phyloP scores from a whole-genome alignment of 1,140 invertebrate genomes.

The Temnothorax nylanderi region DNA sequence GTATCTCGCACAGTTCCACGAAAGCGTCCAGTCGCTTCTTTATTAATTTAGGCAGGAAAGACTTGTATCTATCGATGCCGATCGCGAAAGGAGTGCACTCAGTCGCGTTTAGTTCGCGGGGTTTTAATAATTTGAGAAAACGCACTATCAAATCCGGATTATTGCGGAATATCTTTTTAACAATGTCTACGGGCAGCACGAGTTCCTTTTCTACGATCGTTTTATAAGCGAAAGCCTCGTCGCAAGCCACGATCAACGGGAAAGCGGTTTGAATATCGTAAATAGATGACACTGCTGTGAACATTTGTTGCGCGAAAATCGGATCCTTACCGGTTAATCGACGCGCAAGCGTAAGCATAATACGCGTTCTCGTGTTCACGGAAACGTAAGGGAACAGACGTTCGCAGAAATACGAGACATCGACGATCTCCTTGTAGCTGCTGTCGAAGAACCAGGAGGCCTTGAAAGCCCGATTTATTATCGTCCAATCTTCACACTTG shows the following conservation, averaged over 20 bases:
- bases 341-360: constrained; percentile 73
- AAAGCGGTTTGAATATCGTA: constrained; percentile 66
- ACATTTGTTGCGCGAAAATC: constrained; percentile 72
- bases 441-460: constrained; percentile 75
- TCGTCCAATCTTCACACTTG: constrained; percentile 68
- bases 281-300: neutral
- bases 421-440: constrained; percentile 57
- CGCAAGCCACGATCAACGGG: constrained; percentile 72
- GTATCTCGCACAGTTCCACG: constrained; percentile 61
- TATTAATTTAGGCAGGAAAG: constrained; percentile 65
- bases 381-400: constrained; percentile 74
- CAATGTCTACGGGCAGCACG: constrained; percentile 37
- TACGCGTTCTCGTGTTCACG: constrained; percentile 67
- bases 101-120: neutral
- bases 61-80: constrained; percentile 50
- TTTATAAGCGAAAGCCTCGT: constrained; percentile 65
- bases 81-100: neutral
- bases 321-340: constrained; percentile 40
- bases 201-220: constrained; percentile 58
- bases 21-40: constrained; percentile 65
- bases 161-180: constrained; percentile 67
- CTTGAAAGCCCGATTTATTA: constrained; percentile 75
- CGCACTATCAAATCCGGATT: constrained; percentile 75
- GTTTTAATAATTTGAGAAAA: constrained; percentile 71
- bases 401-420: constrained; percentile 70